Evolutionary conservation across 2,888 invertebrate genomes (phyloP).

Genomic region (Brenthis ino): DNA sequence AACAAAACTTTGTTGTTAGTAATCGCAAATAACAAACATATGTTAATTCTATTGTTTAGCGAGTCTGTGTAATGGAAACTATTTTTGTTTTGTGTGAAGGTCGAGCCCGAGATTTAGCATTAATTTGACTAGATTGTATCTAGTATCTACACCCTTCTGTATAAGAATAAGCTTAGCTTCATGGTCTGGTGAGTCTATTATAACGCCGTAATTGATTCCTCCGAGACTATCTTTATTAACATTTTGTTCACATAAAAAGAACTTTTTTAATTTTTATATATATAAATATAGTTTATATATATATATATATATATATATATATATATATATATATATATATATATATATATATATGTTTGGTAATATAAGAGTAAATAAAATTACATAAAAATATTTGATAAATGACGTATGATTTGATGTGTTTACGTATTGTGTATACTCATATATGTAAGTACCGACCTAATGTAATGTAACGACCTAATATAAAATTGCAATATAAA

Average conservation of each 20-base stretch:
- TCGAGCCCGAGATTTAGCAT: slow-evolving; percentile 32
- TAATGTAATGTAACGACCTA: background rate
- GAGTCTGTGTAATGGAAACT: slow-evolving; percentile 38
- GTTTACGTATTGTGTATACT: too few relatives aligned
- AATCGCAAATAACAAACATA: slow-evolving; percentile 32
- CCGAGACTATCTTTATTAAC: slow-evolving; percentile 7
- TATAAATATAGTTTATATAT: too few relatives aligned
- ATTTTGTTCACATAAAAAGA: background rate
- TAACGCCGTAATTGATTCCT: slow-evolving; percentile 35
- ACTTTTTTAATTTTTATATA: background rate
- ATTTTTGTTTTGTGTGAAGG: slow-evolving; percentile 43
- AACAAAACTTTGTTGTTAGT: slow-evolving; percentile 5
- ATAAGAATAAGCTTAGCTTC: slow-evolving; percentile 23
- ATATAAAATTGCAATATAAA: background rate
- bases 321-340: too few relatives aligned
- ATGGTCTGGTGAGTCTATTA: slow-evolving; percentile 30
- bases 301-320: too few relatives aligned
- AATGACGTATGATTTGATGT: background rate
- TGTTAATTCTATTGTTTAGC: slow-evolving; percentile 34
- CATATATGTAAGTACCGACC: too few relatives aligned
- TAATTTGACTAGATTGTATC: slow-evolving; percentile 23
- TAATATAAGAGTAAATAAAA: too few relatives aligned
- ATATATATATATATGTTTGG: too few relatives aligned
- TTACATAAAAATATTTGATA: background rate
- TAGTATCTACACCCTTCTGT: slow-evolving; percentile 8